Conservation (phyloP, 2,888 invertebrate species). For the Philopedon plagiatum region DNA sequence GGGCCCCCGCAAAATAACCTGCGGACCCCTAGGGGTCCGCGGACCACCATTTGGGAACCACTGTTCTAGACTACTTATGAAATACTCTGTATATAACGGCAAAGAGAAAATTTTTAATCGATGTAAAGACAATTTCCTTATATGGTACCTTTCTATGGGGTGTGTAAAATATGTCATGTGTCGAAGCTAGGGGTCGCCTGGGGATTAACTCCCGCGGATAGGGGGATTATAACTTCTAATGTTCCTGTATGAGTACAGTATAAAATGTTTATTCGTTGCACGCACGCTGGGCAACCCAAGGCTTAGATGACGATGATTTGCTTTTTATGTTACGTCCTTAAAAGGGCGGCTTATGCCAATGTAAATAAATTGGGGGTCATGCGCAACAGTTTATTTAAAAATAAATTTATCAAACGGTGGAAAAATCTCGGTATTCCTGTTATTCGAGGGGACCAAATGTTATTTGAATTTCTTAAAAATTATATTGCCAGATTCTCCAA, state of each 20-base stretch:
- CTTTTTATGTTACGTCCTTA: background rate
- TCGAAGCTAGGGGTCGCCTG: slow-evolving; percentile 18
- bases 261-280: slow-evolving; percentile 22
- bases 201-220: slow-evolving; percentile 30
- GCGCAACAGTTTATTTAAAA: too few relatives aligned
- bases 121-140: background rate
- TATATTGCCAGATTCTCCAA: too few relatives aligned
- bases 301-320: slow-evolving; percentile 6
- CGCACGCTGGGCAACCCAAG: slow-evolving; percentile 13
- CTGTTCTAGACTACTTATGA: too few relatives aligned
- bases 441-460: too few relatives aligned
- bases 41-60: too few relatives aligned
- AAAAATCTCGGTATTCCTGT: too few relatives aligned
- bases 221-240: slow-evolving; percentile 39
- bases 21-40: too few relatives aligned
- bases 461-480: too few relatives aligned
- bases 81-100: too few relatives aligned
- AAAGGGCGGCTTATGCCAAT: background rate
- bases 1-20: too few relatives aligned
- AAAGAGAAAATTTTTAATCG: too few relatives aligned
- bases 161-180: slow-evolving; percentile 42
- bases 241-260: slow-evolving; percentile 17
- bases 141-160: slow-evolving; percentile 20
- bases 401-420: too few relatives aligned
- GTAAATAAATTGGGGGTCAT: background rate